Evolutionary conservation across 2,888 invertebrate genomes (phyloP), one percentile per base, ranked within the genome.

Genomic region (Heteropelma amictum): DNA sequence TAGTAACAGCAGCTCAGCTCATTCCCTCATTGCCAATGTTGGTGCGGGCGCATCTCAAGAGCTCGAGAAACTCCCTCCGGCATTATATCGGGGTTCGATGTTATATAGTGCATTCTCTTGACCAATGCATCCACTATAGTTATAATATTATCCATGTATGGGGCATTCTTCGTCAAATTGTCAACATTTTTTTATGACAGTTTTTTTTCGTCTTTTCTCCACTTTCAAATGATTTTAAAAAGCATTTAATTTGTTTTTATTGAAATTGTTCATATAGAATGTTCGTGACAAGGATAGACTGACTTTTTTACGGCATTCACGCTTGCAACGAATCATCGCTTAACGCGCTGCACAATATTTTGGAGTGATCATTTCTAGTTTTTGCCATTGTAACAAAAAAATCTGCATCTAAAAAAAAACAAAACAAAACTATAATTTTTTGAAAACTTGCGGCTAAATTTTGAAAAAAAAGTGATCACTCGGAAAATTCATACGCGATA

Each of bases 11-110:
- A 51, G 56, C 56, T 65, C 77, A 70, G 76, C 71, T 67, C 72
- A 79, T 79, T 77, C 67, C 64, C 63, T 38, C 72, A 77, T 77
- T 77, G 70, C 77, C 72, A 73, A 70, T 72, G 67, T 64, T 67
- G 65, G n/a, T n/a, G n/a, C n/a, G n/a, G n/a, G 72, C 53, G 35
- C 63, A 38, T 21, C 56, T 38, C 61, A 45, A 56, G 23, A 63
- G 35, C 75, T 70, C 53, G 35, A 26, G 75, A 54, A 56, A 28
- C 33, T 49, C 75, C 71, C 71, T 67, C 71, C 75, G 71, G 75
- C 75, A 63, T 49, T 71, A 56, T 75, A 56, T 65, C 65, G 54
- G 21, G 53, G 30, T 23, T n/a, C 65, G 30, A 45, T 60, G 28
- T 26, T 40, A 51, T 38, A 30, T 26, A 33, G 28, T 49, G 33